Evolutionary conservation across 2,888 invertebrate genomes (phyloP).

Genomic region (Drosophila maculinotata): DNA sequence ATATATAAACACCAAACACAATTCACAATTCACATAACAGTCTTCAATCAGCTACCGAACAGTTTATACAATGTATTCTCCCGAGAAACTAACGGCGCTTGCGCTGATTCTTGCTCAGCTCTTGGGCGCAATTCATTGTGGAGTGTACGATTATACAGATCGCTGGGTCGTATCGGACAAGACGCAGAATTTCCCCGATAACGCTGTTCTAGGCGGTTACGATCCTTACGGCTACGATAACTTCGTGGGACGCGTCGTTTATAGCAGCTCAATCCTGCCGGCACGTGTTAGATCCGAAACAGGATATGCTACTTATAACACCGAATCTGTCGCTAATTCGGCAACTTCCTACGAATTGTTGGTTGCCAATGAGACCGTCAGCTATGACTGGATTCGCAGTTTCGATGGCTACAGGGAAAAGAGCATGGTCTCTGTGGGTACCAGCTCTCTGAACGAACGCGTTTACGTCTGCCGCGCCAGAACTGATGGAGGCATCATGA

Average conservation of each 20-base stretch:
- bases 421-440: slow-evolving; percentile 47
- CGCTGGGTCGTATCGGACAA: slow-evolving; percentile 34
- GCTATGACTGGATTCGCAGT: slow-evolving; percentile 52
- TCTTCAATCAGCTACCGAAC: slow-evolving; percentile 1
- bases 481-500: slow-evolving; percentile 34
- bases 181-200: slow-evolving; percentile 31
- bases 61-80: slow-evolving; percentile 38
- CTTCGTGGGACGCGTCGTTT: slow-evolving; percentile 48
- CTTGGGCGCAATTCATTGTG: slow-evolving; percentile 40
- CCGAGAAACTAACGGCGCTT: slow-evolving; percentile 19
- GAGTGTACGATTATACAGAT: slow-evolving; percentile 40
- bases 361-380: slow-evolving; percentile 29
- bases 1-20: slow-evolving; percentile 15
- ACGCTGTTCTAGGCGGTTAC: slow-evolving; percentile 48
- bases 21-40: neutral
- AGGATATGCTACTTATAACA: slow-evolving; percentile 37
- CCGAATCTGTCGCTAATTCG: neutral
- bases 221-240: slow-evolving; percentile 55
- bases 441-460: slow-evolving; percentile 41
- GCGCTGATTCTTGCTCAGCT: slow-evolving; percentile 42
- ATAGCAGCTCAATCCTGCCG: slow-evolving; percentile 31
- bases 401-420: slow-evolving; percentile 51
- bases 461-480: slow-evolving; percentile 46
- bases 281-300: slow-evolving; percentile 56
- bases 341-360: slow-evolving; percentile 29